Base-by-base conservation (phyloP, 2,797 vertebrate genomes). In the Choloepus didactylus region DNA sequence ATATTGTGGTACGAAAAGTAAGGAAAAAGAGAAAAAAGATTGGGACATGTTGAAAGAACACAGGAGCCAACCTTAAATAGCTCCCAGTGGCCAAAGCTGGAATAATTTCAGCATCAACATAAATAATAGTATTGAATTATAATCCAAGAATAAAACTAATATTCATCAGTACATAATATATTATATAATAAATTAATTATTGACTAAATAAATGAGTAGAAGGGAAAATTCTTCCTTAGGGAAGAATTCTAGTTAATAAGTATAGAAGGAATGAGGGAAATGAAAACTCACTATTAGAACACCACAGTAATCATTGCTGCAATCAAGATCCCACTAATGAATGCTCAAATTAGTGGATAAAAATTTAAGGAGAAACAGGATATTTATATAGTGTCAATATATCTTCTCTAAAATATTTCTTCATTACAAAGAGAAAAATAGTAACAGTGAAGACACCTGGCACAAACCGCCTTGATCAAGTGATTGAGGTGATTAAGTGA, bases 1-100 rank as follows among this genome's bases (percentile, higher is more conserved):
- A 75, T 73, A 73, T 51, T 76, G 51, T 77, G 56, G 16, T 87
- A 41, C 51, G 49, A 8, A 88, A 77, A 38, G 90, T 70, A 82
- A 87, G 87, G 49, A 86, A 80, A 64, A 88, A 90, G 76, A 69
- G 76, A 80, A 88, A 19, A 93, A 96, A 87, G 12, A 83, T 35
- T 38, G 23, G 18, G 19, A 8, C n/a, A 21, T 75, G 11, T 91
- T 87, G 60, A 91, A 96, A 89, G 75, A 19, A 80, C 56, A 64
- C 9, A 87, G 31, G 29, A 91, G 21, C 87, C 35, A 81, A 49
- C 62, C 46, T 77, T 15, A 91, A 72, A 88, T 94, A 86, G 11
- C 25, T 93, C 21, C 69, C 69, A 41, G 27, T 85, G 66, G 51
- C 73, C 75, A 82, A 79, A 86, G 29, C 3, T 70, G n/a, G 27